phyloP scores from a whole-genome alignment of 2,888 invertebrate genomes.

The Dynastes hyllus region DNA sequence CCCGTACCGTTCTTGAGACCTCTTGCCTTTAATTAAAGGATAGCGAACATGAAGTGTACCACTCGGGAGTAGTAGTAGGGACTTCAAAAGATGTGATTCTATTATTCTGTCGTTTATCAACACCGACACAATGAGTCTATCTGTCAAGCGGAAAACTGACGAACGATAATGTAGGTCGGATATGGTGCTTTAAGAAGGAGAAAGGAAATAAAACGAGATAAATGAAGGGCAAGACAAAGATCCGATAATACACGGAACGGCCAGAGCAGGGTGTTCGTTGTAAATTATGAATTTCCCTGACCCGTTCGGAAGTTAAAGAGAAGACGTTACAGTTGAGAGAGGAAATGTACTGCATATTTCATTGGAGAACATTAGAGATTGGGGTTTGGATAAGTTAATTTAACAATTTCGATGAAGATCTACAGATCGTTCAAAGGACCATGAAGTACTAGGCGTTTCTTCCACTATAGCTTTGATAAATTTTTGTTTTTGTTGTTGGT shows the following conservation, averaged over 20 bases:
- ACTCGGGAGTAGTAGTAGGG: neutral
- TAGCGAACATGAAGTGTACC: neutral
- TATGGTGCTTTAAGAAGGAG: too few relatives aligned
- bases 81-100: constrained; percentile 35
- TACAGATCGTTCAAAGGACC: too few relatives aligned
- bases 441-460: too few relatives aligned
- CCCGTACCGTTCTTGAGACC: neutral
- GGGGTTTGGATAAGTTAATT: neutral
- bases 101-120: constrained; percentile 33
- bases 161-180: too few relatives aligned
- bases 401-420: too few relatives aligned
- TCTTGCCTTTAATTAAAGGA: constrained; percentile 21
- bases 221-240: neutral
- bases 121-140: constrained; percentile 4
- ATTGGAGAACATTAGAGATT: neutral
- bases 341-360: neutral
- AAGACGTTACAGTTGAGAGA: neutral
- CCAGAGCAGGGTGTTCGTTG: neutral
- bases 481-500: too few relatives aligned
- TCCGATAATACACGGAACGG: neutral
- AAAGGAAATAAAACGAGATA: neutral
- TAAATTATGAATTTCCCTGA: constrained; percentile 7
- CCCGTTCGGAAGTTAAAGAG: neutral
- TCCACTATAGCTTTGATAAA: too few relatives aligned
- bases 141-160: neutral